Evolutionary conservation across 2,888 invertebrate species (phyloP).

Genomic region (Nephrotoma flavescens): DNA sequence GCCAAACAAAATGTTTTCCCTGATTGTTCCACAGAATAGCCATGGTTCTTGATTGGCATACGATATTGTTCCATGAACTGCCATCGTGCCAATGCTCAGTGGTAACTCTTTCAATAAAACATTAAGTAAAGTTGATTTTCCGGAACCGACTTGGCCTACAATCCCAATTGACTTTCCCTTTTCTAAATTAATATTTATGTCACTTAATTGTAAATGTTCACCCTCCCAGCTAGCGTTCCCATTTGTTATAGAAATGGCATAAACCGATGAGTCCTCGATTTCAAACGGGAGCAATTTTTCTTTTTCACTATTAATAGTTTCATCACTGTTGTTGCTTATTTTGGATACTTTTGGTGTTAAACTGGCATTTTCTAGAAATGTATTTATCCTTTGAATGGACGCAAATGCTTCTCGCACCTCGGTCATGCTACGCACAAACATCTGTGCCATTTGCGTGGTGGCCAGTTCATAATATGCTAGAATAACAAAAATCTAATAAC

Average conservation of each 20-base stretch:
- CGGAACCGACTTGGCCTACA: slow-evolving; percentile 61
- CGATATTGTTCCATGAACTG: slow-evolving; percentile 47
- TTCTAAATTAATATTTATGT: slow-evolving; percentile 37
- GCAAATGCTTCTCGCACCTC: slow-evolving; percentile 67
- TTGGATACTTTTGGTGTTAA: slow-evolving; percentile 16
- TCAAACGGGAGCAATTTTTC: slow-evolving; percentile 6
- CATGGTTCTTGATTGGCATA: slow-evolving; percentile 80
- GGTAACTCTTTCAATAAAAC: slow-evolving; percentile 59
- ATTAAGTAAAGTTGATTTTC: slow-evolving; percentile 54
- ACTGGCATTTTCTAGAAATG: slow-evolving; percentile 30
- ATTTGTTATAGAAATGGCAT: slow-evolving; percentile 16
- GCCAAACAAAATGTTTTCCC: slow-evolving; percentile 81
- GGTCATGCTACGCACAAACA: slow-evolving; percentile 53
- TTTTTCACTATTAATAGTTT: not conserved
- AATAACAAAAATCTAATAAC: slow-evolving; percentile 36
- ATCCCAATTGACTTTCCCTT: slow-evolving; percentile 49
- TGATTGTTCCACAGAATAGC: slow-evolving; percentile 60
- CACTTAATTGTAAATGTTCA: slow-evolving; percentile 25
- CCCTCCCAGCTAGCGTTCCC: slow-evolving; percentile 34
- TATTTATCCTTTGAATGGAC: slow-evolving; percentile 50
- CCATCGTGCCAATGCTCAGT: slow-evolving; percentile 35
- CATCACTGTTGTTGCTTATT: slow-evolving; percentile 8
- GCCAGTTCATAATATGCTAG: slow-evolving; percentile 39
- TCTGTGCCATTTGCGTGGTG: slow-evolving; percentile 39
- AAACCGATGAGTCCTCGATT: slow-evolving; percentile 16